These are phyloP conservation scores for Eurois occulta DNA, from an alignment of 2,888 invertebrate genomes.

Conservation along the genomic window DNA sequence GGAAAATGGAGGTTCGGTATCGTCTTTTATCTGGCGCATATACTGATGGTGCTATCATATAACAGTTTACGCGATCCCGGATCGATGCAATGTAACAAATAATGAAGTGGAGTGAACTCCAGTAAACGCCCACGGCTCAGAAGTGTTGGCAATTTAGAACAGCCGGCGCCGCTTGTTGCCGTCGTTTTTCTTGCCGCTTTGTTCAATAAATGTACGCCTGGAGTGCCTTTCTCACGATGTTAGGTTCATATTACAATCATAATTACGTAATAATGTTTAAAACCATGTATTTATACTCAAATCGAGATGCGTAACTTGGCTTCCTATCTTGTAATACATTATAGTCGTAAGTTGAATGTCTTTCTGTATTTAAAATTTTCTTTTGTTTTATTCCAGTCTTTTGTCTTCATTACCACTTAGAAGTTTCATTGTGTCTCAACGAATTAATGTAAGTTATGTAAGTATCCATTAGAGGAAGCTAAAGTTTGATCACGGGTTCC, in stretches of 20 bases:
- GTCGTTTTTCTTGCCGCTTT: slow-evolving; percentile 86
- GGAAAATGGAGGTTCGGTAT: slow-evolving; percentile 39
- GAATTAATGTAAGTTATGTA: slow-evolving; percentile 32
- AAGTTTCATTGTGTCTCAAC: slow-evolving; percentile 28
- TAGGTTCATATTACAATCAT: slow-evolving; percentile 79
- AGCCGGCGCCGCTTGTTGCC: slow-evolving; percentile 85
- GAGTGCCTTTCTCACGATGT: slow-evolving; percentile 81
- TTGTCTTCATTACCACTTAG: slow-evolving; percentile 22
- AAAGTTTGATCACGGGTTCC: slow-evolving; percentile 28
- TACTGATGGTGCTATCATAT: slow-evolving; percentile 59
- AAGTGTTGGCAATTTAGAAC: slow-evolving; percentile 87
- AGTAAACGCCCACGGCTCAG: slow-evolving; percentile 81
- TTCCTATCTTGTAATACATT: slow-evolving; percentile 1
- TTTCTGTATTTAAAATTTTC: slow-evolving; percentile 13
- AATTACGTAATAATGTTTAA: slow-evolving; percentile 70
- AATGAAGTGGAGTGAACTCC: slow-evolving; percentile 84
- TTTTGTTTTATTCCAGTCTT: slow-evolving; percentile 14
- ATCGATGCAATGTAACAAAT: slow-evolving; percentile 84
- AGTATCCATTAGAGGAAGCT: slow-evolving; percentile 31
- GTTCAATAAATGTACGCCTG: slow-evolving; percentile 85
- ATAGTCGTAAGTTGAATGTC: not conserved
- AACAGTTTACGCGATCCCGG: slow-evolving; percentile 71
- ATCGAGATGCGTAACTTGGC: not conserved
- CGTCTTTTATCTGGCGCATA: slow-evolving; percentile 43
- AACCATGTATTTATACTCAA: slow-evolving; percentile 53